Evolutionary conservation across 2,113 vertebrate species (phyloP).

Genomic region (Aramus guarauna): DNA sequence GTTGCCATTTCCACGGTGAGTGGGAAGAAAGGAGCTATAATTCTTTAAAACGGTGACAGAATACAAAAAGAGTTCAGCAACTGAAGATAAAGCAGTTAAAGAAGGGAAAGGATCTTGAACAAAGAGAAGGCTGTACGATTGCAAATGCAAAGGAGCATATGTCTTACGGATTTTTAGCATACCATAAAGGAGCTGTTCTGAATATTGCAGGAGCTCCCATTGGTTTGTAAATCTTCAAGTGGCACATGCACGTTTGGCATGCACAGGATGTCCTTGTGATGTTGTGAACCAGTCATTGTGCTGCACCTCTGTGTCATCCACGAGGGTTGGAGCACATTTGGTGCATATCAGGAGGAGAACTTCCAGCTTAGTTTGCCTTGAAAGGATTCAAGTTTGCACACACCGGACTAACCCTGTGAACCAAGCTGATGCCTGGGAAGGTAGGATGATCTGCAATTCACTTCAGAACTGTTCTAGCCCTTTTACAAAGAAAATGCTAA

Average conservation of each 20-base stretch:
- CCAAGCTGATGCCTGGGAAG: not conserved
- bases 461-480: not conserved
- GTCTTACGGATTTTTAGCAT: not conserved
- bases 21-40: not conserved
- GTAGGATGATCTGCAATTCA: not conserved
- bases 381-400: not conserved
- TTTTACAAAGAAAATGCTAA: not conserved
- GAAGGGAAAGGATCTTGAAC: not conserved
- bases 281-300: not conserved
- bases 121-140: not conserved
- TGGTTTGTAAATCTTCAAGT: not conserved
- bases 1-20: not conserved
- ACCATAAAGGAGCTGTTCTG: not conserved
- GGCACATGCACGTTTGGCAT: accelerated
- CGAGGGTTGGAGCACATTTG: not conserved
- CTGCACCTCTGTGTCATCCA: not conserved
- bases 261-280: not conserved
- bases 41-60: not conserved
- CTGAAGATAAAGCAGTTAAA: not conserved
- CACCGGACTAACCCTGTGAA: not conserved
- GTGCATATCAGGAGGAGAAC: not conserved
- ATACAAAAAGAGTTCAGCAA: not conserved
- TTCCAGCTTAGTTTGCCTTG: not conserved
- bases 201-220: not conserved
- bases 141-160: not conserved